Evolutionary conservation across 2,797 vertebrate species (phyloP).

Genomic region (Rousettus madagascariensis): DNA sequence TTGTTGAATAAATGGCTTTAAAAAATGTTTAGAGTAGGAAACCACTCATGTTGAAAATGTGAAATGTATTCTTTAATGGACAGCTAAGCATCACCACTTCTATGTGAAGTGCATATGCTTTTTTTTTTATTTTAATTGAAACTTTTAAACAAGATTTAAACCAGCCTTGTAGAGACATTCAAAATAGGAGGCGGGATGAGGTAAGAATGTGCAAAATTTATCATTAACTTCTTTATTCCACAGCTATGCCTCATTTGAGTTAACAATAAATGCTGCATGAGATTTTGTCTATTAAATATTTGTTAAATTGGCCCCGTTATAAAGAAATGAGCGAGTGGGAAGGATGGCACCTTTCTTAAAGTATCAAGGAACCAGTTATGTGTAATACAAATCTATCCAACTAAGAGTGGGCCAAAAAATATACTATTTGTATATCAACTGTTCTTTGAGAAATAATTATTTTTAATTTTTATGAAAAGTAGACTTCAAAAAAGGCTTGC

Average conservation of each 20-base stretch:
- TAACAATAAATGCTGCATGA: background rate
- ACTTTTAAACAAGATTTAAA: constrained; percentile 52
- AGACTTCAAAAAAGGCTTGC: background rate
- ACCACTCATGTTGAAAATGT: constrained; percentile 51
- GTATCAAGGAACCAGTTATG: background rate
- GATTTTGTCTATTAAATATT: background rate
- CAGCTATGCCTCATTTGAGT: background rate
- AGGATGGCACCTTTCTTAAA: background rate
- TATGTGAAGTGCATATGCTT: constrained; percentile 29
- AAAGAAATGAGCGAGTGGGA: background rate
- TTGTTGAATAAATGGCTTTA: constrained; percentile 67
- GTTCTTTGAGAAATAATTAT: background rate
- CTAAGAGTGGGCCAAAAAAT: background rate
- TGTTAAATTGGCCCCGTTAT: background rate
- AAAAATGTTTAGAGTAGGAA: constrained; percentile 67
- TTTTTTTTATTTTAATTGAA: constrained; percentile 48
- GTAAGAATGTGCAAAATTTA: background rate
- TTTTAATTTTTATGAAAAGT: constrained; percentile 20
- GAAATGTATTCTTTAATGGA: constrained; percentile 68
- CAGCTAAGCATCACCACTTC: constrained; percentile 59
- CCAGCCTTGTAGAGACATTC: constrained; percentile 15
- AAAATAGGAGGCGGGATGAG: background rate
- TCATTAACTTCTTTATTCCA: background rate
- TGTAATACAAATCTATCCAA: background rate
- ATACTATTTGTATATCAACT: background rate